Evolutionary conservation across 2,113 vertebrate species (phyloP).

Genomic region (Candoia aspera): DNA sequence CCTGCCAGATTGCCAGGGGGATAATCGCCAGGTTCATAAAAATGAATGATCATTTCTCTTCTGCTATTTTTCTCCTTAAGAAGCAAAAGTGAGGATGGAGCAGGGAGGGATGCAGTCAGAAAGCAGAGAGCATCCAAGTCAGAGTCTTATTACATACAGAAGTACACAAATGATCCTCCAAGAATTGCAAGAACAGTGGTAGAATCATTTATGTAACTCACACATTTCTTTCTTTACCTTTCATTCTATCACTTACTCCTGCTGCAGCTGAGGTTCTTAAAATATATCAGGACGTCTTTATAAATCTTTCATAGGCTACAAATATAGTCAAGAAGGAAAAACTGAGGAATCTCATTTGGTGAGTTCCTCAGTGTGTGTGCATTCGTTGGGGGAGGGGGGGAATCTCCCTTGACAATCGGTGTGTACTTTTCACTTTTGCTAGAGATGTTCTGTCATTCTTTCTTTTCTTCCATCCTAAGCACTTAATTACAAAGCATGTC

Average conservation of each 20-base stretch:
- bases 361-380: conserved; percentile 25
- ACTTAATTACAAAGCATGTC: conserved; percentile 56
- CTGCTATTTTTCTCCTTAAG: neutral
- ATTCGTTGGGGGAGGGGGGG: neutral
- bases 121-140: neutral
- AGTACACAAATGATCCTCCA: neutral
- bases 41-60: neutral
- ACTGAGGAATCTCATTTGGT: conserved; percentile 38
- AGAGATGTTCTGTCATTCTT: conserved; percentile 45
- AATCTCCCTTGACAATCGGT: conserved; percentile 59
- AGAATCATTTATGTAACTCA: neutral
- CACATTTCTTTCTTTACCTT: neutral
- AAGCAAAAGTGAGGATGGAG: neutral
- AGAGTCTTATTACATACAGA: neutral
- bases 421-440: conserved; percentile 52
- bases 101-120: neutral
- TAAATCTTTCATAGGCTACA: conserved; percentile 33
- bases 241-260: neutral
- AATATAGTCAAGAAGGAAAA: conserved; percentile 50
- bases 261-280: neutral
- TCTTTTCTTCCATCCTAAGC: conserved; percentile 49
- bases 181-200: neutral
- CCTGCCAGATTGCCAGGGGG: neutral
- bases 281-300: conserved; percentile 36
- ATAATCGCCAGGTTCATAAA: neutral